phyloP scores from a whole-genome alignment of 2,113 vertebrate species.

The Chlorodrepanis virens region DNA sequence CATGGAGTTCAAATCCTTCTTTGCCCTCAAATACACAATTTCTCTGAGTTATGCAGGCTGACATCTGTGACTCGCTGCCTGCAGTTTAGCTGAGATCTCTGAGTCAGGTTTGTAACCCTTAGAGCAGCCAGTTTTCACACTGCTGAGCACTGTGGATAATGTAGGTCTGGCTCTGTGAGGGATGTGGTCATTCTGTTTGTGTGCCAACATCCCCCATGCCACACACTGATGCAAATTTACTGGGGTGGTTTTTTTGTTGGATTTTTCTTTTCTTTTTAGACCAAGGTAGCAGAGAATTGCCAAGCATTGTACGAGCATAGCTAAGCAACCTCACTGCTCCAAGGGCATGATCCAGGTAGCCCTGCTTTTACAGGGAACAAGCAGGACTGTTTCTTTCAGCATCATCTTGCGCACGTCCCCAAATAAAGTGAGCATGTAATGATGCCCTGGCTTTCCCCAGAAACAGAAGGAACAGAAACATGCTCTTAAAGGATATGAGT shows the following conservation, averaged over 20 bases:
- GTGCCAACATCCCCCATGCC: neutral
- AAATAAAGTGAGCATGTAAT: neutral
- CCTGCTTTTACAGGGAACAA: neutral
- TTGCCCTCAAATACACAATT: neutral
- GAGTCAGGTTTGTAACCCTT: neutral
- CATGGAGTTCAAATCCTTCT: neutral
- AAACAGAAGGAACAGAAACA: neutral
- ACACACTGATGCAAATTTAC: neutral
- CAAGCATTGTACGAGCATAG: neutral
- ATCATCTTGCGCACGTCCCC: neutral
- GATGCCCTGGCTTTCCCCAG: neutral
- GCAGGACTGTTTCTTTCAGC: neutral
- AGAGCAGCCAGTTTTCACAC: neutral
- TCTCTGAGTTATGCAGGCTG: neutral
- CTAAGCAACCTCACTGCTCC: accelerated
- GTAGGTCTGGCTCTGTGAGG: neutral
- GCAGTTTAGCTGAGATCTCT: neutral
- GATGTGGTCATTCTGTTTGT: neutral
- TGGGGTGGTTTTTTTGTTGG: neutral
- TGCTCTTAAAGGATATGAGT: neutral
- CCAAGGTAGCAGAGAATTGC: neutral
- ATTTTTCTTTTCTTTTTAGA: neutral
- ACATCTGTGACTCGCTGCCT: neutral
- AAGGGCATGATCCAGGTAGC: neutral
- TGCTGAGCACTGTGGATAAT: accelerated